Evolutionary conservation across 2,113 vertebrate species (phyloP).

Genomic region (Ornithorhynchus anatinus): DNA sequence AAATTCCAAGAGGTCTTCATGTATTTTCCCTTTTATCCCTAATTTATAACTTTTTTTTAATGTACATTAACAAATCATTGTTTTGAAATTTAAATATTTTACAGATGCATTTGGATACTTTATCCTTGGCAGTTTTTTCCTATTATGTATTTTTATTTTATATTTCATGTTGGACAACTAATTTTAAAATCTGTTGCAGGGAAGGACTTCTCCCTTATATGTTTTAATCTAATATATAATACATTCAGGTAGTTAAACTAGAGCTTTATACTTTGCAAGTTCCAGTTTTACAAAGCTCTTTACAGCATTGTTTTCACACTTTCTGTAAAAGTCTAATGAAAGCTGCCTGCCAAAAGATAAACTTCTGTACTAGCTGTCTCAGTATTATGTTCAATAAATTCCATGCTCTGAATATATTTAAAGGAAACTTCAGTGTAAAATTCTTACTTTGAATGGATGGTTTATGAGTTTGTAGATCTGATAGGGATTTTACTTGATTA

Average conservation of each 20-base stretch:
- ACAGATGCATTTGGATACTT: not conserved
- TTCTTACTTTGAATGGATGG: conserved; percentile 22
- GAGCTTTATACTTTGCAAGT: not conserved
- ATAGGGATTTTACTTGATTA: not conserved
- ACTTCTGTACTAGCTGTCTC: conserved; percentile 4
- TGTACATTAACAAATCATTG: not conserved
- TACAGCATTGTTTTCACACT: not conserved
- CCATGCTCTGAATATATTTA: conserved; percentile 23
- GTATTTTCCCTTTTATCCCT: not conserved
- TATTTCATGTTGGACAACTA: conserved; percentile 8
- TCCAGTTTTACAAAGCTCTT: not conserved
- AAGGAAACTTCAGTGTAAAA: conserved; percentile 15
- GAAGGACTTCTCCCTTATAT: not conserved
- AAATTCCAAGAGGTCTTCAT: not conserved
- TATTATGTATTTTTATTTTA: not conserved
- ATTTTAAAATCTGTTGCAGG: not conserved
- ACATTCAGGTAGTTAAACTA: not conserved
- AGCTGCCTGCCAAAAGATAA: not conserved
- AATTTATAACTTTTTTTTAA: too few relatives aligned
- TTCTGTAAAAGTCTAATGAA: not conserved
- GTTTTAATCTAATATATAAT: not conserved
- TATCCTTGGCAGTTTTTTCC: not conserved
- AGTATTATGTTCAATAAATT: conserved; percentile 12
- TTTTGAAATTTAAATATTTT: not conserved
- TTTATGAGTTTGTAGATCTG: not conserved